These are phyloP conservation scores for Lucilia sericata DNA, from an alignment of 1,140 invertebrate species.

Conservation along the genomic window DNA sequence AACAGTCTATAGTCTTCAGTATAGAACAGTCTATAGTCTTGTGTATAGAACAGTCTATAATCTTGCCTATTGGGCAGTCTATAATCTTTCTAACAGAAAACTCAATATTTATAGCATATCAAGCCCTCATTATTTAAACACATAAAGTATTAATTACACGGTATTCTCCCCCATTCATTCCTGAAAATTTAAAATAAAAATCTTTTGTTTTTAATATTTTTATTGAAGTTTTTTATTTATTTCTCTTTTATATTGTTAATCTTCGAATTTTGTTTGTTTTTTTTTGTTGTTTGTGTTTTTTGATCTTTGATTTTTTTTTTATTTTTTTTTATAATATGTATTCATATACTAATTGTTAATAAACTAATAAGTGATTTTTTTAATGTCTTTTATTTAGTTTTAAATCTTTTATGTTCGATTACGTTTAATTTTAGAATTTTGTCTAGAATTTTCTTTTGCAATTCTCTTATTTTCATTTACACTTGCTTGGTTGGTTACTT, in stretches of 20 bases:
- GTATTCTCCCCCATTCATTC: neutral
- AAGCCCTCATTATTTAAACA: neutral
- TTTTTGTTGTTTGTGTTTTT: neutral
- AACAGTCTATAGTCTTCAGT: too few relatives aligned
- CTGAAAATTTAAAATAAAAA: neutral
- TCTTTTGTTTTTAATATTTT: neutral
- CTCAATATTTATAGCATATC: too few relatives aligned
- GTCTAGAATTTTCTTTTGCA: neutral
- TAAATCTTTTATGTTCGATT: constrained; percentile 10
- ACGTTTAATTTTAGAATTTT: constrained; percentile 21
- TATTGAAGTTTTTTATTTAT: neutral
- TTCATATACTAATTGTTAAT: constrained; percentile 6
- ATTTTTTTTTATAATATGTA: neutral
- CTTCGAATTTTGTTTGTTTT: neutral
- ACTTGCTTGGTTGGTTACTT: neutral
- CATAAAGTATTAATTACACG: neutral
- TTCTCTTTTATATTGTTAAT: neutral
- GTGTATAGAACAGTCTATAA: too few relatives aligned
- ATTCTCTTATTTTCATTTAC: neutral
- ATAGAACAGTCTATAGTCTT: too few relatives aligned
- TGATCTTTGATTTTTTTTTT: neutral
- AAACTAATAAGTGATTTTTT: neutral
- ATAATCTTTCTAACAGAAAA: too few relatives aligned
- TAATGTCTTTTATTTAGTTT: neutral
- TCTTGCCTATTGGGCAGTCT: too few relatives aligned